A percentile compares a stretch with the other conserved stretches of the same genome.
phyloP scores from a whole-genome alignment of 2,113 vertebrate genomes.

The Pterocles orientalis region DNA sequence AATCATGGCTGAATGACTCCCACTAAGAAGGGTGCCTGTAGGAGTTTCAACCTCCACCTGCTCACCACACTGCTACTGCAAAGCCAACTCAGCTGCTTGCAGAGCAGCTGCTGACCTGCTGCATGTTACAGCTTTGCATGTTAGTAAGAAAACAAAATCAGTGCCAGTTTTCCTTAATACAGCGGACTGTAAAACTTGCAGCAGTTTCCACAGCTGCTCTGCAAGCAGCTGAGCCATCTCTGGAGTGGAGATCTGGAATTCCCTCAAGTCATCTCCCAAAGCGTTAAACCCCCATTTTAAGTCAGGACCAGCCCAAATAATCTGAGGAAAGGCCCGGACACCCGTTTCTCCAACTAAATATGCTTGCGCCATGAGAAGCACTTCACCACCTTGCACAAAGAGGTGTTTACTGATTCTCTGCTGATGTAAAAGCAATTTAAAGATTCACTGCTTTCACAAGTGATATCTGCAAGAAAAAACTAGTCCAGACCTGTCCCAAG shows the following conservation, averaged over 20 bases:
- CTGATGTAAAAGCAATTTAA: neutral
- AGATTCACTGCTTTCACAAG: neutral
- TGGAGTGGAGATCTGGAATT: neutral
- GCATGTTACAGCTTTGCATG: neutral
- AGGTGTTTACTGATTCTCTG: neutral
- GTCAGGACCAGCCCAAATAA: neutral
- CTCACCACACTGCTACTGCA: neutral
- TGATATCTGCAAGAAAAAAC: neutral
- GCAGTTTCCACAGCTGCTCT: constrained; percentile 39
- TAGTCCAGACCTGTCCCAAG: neutral
- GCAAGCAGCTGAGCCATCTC: constrained; percentile 18
- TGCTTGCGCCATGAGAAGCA: neutral
- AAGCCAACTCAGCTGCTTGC: constrained; percentile 27
- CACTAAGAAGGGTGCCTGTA: neutral
- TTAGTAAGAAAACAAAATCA: neutral
- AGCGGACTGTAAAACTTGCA: neutral
- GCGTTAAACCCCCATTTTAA: neutral
- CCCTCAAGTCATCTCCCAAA: neutral
- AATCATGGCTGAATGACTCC: neutral
- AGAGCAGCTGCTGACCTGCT: constrained; percentile 49
- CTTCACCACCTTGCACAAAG: neutral
- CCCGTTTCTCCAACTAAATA: neutral
- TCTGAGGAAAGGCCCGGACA: neutral
- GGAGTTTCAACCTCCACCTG: constrained; percentile 13
- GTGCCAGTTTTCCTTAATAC: constrained; percentile 10